Evolutionary conservation across 92 coral and sea anemone species (phyloP), one percentile per base, ranked within the genome.

Genomic region (Epizoanthus ramosus): DNA sequence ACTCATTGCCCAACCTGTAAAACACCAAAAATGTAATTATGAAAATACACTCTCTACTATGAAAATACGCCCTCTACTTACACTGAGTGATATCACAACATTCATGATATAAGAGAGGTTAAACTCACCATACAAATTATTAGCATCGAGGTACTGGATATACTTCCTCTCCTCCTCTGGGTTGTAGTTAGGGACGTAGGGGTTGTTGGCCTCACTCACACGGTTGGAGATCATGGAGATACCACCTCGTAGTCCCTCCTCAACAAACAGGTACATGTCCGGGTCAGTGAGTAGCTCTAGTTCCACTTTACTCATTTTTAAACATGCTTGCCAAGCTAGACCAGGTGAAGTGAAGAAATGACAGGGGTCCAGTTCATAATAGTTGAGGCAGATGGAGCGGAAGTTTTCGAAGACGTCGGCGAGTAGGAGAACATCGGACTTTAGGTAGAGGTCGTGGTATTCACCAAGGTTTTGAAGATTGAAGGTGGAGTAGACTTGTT

Each of bases 281-380:
- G n/a, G n/a, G n/a, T n/a, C 73, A 25, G 73, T 68, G 8, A 68
- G 21, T 4, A 68, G 37, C 10, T 68, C 73, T 8, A 68, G 73
- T 68, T 68, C 73, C 4, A 68, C 73, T 3, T 68, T 52, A 3
- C 47, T 68, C 73, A 68, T 68, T 68, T n/a, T n/a, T n/a, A n/a
- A n/a, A n/a, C n/a, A n/a, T n/a, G n/a, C n/a, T n/a, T n/a, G n/a
- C n/a, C n/a, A n/a, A n/a, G n/a, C n/a, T n/a, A n/a, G n/a, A n/a
- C n/a, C n/a, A n/a, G n/a, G n/a, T n/a, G 47, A 6, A 19, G 85
- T 81, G 79, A 68, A 81, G 23, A 19, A 89, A 43, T 80, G 89
- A 28, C 82, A 84, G 23, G 90, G 92, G 86, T 89, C 90, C n/a
- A 89, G 72, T 31, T 72, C 60, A 43, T 89, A 86, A n/a, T 69